These are phyloP conservation scores for Macrochelys suwanniensis DNA, from an alignment of 2,797 vertebrate species.

Conservation along the genomic window DNA sequence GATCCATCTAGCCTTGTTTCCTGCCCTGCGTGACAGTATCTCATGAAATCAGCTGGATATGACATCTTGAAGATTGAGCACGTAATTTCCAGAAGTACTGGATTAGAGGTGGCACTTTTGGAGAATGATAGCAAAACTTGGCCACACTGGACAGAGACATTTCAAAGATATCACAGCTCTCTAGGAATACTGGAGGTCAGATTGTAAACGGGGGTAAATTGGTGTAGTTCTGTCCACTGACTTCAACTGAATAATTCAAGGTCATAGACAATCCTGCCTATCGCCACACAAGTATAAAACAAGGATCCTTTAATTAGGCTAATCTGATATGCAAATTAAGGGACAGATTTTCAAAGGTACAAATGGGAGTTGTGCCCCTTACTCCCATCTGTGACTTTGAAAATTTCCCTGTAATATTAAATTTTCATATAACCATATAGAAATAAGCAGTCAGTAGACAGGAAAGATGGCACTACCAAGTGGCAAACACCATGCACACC, in stretches of 20 bases:
- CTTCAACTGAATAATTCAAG: not conserved
- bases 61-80: fast-evolving
- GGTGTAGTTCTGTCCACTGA: not conserved
- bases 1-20: not conserved
- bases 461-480: not conserved
- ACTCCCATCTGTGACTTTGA: not conserved
- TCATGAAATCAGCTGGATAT: fast-evolving
- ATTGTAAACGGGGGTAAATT: not conserved
- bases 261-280: not conserved
- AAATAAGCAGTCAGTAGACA: not conserved
- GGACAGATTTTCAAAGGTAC: not conserved
- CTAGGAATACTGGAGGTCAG: not conserved
- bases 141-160: fast-evolving
- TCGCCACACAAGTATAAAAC: not conserved
- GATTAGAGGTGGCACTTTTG: not conserved
- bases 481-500: not conserved
- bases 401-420: not conserved
- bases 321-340: not conserved
- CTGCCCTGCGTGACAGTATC: not conserved
- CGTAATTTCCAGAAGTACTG: not conserved
- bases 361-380: not conserved
- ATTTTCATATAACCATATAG: not conserved
- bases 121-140: fast-evolving
- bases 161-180: not conserved
- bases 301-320: not conserved